Conservation (phyloP, 2,888 invertebrate genomes). For the Girardia tigrina region DNA sequence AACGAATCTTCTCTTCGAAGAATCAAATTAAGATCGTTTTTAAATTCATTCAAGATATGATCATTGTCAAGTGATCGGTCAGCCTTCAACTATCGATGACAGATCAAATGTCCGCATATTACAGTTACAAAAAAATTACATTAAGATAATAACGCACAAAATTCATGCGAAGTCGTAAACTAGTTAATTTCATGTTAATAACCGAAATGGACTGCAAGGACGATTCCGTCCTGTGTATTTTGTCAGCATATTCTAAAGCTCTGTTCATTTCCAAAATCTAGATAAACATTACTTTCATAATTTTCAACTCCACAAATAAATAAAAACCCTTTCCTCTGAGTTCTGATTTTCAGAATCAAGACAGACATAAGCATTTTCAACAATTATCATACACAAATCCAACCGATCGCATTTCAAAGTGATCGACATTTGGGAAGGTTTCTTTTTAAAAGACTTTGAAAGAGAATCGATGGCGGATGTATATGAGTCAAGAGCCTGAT, state of each 20-base stretch:
- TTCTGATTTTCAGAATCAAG: neutral
- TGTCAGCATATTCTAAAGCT: neutral
- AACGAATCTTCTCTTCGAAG: neutral
- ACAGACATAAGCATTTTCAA: neutral
- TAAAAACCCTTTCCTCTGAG: neutral
- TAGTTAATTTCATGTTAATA: neutral
- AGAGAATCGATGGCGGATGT: neutral
- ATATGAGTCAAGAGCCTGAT: neutral
- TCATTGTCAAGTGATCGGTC: neutral
- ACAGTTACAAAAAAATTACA: neutral
- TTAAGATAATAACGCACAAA: neutral
- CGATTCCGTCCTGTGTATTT: neutral
- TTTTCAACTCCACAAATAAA: neutral
- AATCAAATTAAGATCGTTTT: neutral
- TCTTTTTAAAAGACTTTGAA: neutral
- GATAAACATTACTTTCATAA: neutral
- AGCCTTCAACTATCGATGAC: neutral
- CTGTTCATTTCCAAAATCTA: neutral
- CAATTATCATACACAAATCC: neutral
- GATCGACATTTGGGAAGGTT: neutral
- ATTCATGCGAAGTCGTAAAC: neutral
- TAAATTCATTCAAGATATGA: neutral
- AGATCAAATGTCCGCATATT: neutral
- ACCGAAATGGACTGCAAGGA: neutral
- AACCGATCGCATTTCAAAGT: neutral